Conservation (phyloP, 2,888 invertebrate species). For the Thymelicus sylvestris region DNA sequence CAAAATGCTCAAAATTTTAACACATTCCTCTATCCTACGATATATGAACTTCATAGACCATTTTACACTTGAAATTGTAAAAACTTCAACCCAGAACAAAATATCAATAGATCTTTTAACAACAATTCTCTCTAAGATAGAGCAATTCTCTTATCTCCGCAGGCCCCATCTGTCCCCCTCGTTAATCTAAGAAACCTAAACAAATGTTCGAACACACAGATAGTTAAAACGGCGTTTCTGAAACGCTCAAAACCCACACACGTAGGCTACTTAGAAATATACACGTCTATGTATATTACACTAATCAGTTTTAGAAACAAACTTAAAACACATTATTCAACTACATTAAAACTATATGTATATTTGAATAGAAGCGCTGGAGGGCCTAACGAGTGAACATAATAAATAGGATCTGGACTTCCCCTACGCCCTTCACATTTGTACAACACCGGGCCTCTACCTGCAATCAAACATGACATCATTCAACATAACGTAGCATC, state of each 20-base stretch:
- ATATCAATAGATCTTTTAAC: no score
- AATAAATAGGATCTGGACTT: constrained; percentile 77
- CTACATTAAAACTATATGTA: constrained; percentile 75
- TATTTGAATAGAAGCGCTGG: constrained; percentile 77
- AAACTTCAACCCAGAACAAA: no score
- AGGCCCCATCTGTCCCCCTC: background rate
- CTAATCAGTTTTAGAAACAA: constrained; percentile 67
- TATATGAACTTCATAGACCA: no score
- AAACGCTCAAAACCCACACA: constrained; percentile 54
- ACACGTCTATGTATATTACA: constrained; percentile 54
- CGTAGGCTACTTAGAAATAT: constrained; percentile 61
- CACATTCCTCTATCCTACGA: background rate
- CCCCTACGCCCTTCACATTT: constrained; percentile 68
- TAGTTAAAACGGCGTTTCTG: constrained; percentile 40
- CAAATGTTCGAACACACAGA: constrained; percentile 13
- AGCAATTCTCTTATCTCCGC: background rate
- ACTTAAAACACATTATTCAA: constrained; percentile 66
- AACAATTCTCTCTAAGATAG: background rate
- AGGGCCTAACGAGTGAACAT: constrained; percentile 78
- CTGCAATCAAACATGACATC: constrained; percentile 58
- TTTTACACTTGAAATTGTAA: background rate
- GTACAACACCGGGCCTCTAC: constrained; percentile 74
- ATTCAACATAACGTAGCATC: no score
- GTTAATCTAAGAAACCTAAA: background rate
- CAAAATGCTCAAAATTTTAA: background rate